Evolutionary conservation across 2,888 invertebrate species (phyloP), one percentile per base, ranked within the genome.

Genomic region (Aporophyla lueneburgensis): DNA sequence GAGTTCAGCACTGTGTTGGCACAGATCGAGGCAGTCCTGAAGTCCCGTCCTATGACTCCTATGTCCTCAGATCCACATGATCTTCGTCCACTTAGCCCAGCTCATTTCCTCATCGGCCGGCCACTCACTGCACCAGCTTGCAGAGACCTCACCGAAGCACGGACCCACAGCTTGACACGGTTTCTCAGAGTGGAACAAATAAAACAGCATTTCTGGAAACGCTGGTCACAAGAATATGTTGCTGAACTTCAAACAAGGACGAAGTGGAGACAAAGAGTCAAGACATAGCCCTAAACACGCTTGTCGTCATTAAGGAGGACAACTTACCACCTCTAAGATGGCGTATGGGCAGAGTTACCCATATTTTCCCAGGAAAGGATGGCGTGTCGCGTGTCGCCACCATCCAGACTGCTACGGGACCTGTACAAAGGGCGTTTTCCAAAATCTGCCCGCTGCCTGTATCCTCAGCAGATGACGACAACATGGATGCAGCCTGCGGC

Each of bases 21-120:
- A 58, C 75, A 84, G 46, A 61, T 84, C 7, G 81, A 81, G 65
- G 78, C 76, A 21, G 58, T 77, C 33, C 72, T 84, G 40, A 84
- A 84, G 56, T 77, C 78, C 63, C 72, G 81, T 33, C 33, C 33
- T 33, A 33, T 46, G 10, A 46, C 43, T 56, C 81, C 74, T 54
- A 58, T 83, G 59, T 76, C 80, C 16, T 54, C 74, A n/a, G 69
- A 74, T 56, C 75, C 80, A 53, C 33, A 67, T 54, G 67, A 67
- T n/a, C 54, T 54, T 40, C 67, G 33, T 56, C 56, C 68, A 24
- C 61, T 66, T 14, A 72, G n/a, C 14, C 68, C 68, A 56, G 68
- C 54, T 56, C 43, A 68, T 43, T 56, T 56, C 69, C 54, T 54
- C 14, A 67, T 67, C 40, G 67, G 67, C 54, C 67, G 67, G 53